A percentile compares a stretch with the other conserved stretches of the same genome.
phyloP scores from a whole-genome alignment of 2,113 vertebrate genomes.

The Sitta europaea region DNA sequence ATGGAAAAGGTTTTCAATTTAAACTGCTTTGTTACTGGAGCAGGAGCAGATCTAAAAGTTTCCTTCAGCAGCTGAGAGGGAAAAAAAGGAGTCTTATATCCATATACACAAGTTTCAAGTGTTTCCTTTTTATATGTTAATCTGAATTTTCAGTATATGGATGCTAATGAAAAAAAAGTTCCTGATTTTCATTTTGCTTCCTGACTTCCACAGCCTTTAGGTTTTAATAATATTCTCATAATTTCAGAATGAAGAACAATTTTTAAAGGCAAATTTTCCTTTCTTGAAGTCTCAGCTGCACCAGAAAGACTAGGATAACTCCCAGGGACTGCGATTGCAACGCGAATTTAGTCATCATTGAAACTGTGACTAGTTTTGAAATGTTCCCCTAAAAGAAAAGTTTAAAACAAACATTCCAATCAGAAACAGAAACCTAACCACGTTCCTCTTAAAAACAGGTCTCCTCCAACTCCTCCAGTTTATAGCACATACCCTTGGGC shows the following conservation, averaged over 20 bases:
- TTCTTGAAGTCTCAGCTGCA: background rate
- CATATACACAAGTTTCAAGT: background rate
- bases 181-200: background rate
- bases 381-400: background rate
- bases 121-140: slow-evolving; percentile 37
- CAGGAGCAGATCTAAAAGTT: background rate
- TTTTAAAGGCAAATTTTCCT: background rate
- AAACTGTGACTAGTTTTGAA: background rate
- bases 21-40: background rate
- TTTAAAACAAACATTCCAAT: slow-evolving; percentile 17
- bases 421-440: slow-evolving; percentile 32
- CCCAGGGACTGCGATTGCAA: background rate
- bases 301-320: background rate
- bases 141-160: background rate
- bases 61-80: background rate
- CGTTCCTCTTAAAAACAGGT: slow-evolving; percentile 19
- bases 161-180: background rate
- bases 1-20: background rate
- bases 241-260: background rate
- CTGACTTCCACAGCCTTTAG: background rate
- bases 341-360: background rate
- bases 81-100: background rate
- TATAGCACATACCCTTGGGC: slow-evolving; percentile 47
- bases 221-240: background rate
- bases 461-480: slow-evolving; percentile 35